Conservation (phyloP, 2,113 vertebrate genomes). For the Pomatorhinus ruficollis region DNA sequence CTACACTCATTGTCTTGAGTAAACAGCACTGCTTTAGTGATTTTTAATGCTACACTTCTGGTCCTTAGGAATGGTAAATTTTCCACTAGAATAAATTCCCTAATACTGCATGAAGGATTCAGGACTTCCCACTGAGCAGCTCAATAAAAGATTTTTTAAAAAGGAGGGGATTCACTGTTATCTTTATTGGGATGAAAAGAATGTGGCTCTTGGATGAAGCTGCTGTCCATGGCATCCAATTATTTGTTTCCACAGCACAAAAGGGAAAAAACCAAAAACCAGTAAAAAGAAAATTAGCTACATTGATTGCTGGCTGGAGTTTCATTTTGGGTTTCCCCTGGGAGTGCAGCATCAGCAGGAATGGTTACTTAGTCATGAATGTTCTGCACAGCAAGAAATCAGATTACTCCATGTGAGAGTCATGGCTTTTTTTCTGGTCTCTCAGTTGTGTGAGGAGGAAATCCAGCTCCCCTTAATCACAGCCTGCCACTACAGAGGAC, state of each 20-base stretch:
- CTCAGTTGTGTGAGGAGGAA: not conserved
- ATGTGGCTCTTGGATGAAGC: not conserved
- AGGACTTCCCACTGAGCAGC: not conserved
- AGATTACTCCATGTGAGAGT: not conserved
- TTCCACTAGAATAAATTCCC: not conserved
- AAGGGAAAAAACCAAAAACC: not conserved
- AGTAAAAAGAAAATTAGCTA: conserved; percentile 42
- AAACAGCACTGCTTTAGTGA: not conserved
- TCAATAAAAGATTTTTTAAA: not conserved
- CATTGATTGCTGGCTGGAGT: conserved; percentile 20
- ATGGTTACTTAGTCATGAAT: not conserved
- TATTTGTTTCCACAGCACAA: not conserved
- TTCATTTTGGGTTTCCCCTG: conserved; percentile 30
- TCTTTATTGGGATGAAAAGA: not conserved
- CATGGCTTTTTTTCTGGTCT: not conserved
- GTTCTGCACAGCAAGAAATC: not conserved
- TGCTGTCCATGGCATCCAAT: not conserved
- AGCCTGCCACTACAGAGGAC: not conserved
- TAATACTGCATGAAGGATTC: not conserved
- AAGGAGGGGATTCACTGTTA: not conserved
- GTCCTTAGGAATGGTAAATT: not conserved
- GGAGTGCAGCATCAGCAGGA: not conserved
- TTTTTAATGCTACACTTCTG: not conserved
- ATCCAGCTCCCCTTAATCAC: not conserved
- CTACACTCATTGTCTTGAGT: not conserved